Evolutionary conservation across 2,888 invertebrate genomes (phyloP).

Genomic region (Lepetodrilus schrolli): DNA sequence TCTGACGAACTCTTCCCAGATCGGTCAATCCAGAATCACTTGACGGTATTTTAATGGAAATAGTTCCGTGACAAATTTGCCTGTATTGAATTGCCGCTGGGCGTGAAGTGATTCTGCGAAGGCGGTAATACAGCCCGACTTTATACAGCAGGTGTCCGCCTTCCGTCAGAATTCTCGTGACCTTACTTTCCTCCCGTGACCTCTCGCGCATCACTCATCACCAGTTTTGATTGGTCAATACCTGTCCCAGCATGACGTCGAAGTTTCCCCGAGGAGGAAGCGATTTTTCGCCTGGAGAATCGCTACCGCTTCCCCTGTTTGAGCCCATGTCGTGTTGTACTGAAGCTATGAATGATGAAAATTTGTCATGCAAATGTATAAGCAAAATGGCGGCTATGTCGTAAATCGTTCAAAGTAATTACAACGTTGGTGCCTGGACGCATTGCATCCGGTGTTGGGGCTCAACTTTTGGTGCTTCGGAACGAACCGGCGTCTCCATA

Average conservation of each 20-base stretch:
- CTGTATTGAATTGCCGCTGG: neutral
- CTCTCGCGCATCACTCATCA: conserved; percentile 5
- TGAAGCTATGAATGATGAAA: neutral
- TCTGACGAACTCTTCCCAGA: neutral
- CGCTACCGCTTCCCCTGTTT: neutral
- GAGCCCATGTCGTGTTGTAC: neutral
- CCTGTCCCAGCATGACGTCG: neutral
- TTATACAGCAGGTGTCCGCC: neutral
- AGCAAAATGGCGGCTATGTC: neutral
- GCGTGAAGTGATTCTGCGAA: neutral
- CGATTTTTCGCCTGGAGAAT: neutral
- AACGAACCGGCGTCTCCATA: neutral
- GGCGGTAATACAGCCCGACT: neutral
- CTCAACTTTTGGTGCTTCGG: neutral
- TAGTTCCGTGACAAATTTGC: conserved; percentile 30
- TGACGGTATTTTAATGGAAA: conserved; percentile 31
- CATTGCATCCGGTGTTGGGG: neutral
- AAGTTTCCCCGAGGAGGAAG: neutral
- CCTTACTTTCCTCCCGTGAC: conserved; percentile 4
- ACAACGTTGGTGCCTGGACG: neutral
- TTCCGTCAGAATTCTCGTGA: neutral
- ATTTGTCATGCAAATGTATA: conserved; percentile 14
- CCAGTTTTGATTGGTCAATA: neutral
- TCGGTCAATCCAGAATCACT: conserved; percentile 24
- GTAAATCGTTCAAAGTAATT: conserved; percentile 11